These are phyloP conservation scores for Criorhina ranunculi DNA, from an alignment of 2,888 invertebrate genomes.

Conservation along the genomic window DNA sequence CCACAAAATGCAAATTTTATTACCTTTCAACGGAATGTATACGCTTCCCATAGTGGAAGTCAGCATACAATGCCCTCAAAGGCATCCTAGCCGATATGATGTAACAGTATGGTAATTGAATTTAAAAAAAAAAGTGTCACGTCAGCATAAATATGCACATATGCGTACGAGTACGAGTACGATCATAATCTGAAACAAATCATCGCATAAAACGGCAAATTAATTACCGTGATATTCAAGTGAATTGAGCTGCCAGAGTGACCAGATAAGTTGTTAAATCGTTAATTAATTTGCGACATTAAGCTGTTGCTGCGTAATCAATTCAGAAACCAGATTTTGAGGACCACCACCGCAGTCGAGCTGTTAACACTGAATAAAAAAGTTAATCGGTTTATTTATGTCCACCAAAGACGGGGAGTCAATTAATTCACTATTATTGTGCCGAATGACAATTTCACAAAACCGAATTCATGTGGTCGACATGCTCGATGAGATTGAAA, in stretches of 20 bases:
- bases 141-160: conserved; percentile 22
- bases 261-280: conserved; percentile 77
- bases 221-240: conserved; percentile 75
- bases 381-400: conserved; percentile 75
- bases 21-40: conserved; percentile 44
- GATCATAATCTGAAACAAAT: conserved; percentile 71
- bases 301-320: conserved; percentile 77
- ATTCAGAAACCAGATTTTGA: conserved; percentile 73
- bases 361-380: conserved; percentile 75
- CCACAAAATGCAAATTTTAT: conserved; percentile 75
- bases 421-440: conserved; percentile 74
- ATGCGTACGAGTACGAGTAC: background rate
- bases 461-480: conserved; percentile 57
- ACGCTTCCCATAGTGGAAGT: conserved; percentile 39
- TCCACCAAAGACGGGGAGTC: conserved; percentile 73
- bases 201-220: conserved; percentile 73
- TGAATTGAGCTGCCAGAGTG: conserved; percentile 75
- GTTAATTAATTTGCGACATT: conserved; percentile 76
- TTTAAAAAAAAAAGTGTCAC: conserved; percentile 50
- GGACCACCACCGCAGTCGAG: conserved; percentile 61
- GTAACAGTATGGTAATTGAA: conserved; percentile 63
- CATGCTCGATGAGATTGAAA: conserved; percentile 34
- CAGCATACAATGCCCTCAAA: conserved; percentile 23
- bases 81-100: conserved; percentile 50
- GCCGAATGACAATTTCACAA: conserved; percentile 59